These are phyloP conservation scores for Aradophagus sp. DNA, from an alignment of 1,140 invertebrate genomes.

Conservation along the genomic window DNA sequence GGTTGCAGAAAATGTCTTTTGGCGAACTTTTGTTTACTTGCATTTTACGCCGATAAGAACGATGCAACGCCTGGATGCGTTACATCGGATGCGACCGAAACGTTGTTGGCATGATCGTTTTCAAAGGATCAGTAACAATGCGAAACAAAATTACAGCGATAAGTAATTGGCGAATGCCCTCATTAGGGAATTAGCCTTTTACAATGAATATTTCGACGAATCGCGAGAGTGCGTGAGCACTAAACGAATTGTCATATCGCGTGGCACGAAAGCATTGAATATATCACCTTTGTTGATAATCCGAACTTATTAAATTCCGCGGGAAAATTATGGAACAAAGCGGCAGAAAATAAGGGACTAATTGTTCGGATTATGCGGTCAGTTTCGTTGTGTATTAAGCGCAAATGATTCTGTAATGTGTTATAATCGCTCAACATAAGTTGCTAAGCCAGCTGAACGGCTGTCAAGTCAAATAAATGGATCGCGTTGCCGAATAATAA, in stretches of 20 bases:
- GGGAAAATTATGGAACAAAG: slow-evolving; percentile 31
- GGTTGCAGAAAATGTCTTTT: too few relatives aligned
- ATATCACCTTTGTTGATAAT: slow-evolving; percentile 34
- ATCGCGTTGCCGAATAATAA: slow-evolving; percentile 34
- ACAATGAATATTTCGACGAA: slow-evolving; percentile 16
- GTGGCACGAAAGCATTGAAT: slow-evolving; percentile 9
- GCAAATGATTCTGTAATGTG: slow-evolving; percentile 40
- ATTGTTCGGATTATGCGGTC: slow-evolving; percentile 43
- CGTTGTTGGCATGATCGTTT: not conserved
- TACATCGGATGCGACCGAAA: too few relatives aligned
- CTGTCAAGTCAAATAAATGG: slow-evolving; percentile 49
- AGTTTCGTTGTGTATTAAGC: slow-evolving; percentile 35
- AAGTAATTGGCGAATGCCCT: not conserved
- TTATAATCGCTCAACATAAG: slow-evolving; percentile 43
- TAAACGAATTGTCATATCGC: slow-evolving; percentile 30
- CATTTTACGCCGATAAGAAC: too few relatives aligned
- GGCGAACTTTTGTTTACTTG: too few relatives aligned
- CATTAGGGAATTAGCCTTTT: slow-evolving; percentile 27
- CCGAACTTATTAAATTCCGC: slow-evolving; percentile 44
- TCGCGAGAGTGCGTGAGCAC: slow-evolving; percentile 11
- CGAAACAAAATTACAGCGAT: slow-evolving; percentile 1
- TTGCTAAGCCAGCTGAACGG: slow-evolving; percentile 38
- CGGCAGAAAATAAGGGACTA: slow-evolving; percentile 39
- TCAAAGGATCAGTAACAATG: not conserved
- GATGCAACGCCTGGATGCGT: too few relatives aligned